phyloP scores from a whole-genome alignment of 2,113 vertebrate genomes.

The Bufo bufo region DNA sequence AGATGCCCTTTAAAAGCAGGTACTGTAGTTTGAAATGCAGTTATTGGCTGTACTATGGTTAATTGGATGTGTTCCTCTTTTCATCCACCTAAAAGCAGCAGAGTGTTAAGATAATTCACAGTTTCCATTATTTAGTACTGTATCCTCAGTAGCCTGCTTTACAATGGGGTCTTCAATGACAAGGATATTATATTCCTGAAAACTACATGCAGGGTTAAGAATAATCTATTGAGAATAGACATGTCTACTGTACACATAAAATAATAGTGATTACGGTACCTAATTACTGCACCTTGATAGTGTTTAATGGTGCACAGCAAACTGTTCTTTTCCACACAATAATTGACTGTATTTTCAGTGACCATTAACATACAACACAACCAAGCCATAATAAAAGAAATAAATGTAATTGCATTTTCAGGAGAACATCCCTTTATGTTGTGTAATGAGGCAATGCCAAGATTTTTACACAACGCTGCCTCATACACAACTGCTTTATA shows the following conservation, averaged over 20 bases:
- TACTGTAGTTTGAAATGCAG: too few relatives aligned
- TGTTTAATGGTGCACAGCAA: constrained; percentile 39
- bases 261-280: constrained; percentile 19
- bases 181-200: background rate
- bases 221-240: background rate
- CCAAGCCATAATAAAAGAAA: constrained; percentile 23
- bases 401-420: constrained; percentile 44
- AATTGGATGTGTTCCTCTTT: too few relatives aligned
- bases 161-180: background rate
- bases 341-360: constrained; percentile 22
- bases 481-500: background rate
- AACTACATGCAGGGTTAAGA: background rate
- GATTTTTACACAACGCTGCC: constrained; percentile 25
- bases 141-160: background rate
- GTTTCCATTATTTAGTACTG: background rate
- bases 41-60: too few relatives aligned
- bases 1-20: too few relatives aligned
- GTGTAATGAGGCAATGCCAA: constrained; percentile 35
- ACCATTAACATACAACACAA: constrained; percentile 15
- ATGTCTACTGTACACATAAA: background rate
- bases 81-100: too few relatives aligned
- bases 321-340: constrained; percentile 1
- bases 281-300: constrained; percentile 28
- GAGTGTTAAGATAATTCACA: too few relatives aligned
- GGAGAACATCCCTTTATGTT: constrained; percentile 36